phyloP scores from a whole-genome alignment of 2,888 invertebrate genomes.

The Drosophila formosana region DNA sequence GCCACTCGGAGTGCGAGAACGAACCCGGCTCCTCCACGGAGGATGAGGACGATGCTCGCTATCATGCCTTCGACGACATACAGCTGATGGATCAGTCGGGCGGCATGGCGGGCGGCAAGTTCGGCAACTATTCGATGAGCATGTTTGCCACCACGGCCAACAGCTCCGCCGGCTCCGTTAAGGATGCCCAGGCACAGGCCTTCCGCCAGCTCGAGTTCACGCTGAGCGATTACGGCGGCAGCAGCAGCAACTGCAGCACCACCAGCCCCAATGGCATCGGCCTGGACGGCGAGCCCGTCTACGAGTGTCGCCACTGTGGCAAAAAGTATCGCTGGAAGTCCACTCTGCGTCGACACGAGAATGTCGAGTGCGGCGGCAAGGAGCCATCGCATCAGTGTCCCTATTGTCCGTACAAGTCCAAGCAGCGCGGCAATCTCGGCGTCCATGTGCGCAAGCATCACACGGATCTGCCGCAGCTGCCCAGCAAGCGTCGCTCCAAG shows the following conservation, averaged over 20 bases:
- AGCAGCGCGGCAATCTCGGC: conserved; percentile 92
- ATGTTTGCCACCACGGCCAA: conserved; percentile 49
- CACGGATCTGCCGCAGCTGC: conserved; percentile 85
- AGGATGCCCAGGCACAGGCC: conserved; percentile 81
- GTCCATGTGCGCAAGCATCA: conserved; percentile 93
- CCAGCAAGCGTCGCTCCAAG: conserved; percentile 89
- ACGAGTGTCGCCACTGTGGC: conserved; percentile 93
- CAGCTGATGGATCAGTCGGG: conserved; percentile 83
- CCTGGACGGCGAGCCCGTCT: conserved; percentile 84
- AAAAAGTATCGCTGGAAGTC: conserved; percentile 95
- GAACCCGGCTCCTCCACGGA: conserved; percentile 75
- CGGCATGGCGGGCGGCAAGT: conserved; percentile 38
- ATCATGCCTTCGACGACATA: conserved; percentile 84
- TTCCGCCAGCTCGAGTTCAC: conserved; percentile 82
- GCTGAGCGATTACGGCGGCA: conserved; percentile 78
- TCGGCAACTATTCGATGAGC: conserved; percentile 54
- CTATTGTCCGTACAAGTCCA: conserved; percentile 91
- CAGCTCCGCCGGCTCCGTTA: conserved; percentile 48
- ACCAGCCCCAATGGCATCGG: conserved; percentile 88
- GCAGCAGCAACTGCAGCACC: conserved; percentile 67
- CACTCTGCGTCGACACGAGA: conserved; percentile 92
- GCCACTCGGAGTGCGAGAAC: conserved; percentile 73
- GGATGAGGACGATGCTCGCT: conserved; percentile 83
- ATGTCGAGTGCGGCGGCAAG: conserved; percentile 93
- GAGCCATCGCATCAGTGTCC: conserved; percentile 93